These are phyloP conservation scores for Neria commutata DNA, from an alignment of 2,888 invertebrate genomes.

Conservation along the genomic window DNA sequence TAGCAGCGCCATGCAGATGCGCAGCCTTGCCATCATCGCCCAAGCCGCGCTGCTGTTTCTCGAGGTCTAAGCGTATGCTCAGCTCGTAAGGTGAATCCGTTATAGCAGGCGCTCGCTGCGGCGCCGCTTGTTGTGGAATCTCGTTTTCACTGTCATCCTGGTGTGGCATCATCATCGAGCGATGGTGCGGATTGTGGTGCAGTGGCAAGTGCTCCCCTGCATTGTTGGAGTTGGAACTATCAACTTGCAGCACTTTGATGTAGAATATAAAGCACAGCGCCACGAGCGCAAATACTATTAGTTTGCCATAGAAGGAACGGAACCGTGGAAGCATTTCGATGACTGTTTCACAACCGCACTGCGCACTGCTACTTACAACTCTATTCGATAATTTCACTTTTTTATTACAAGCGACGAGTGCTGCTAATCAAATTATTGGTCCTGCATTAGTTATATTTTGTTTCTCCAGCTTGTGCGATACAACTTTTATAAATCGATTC, in stretches of 20 bases:
- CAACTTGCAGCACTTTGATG: constrained; percentile 49
- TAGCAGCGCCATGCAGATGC: constrained; percentile 70
- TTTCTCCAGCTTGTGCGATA: too few species aligned
- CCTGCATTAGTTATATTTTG: too few species aligned
- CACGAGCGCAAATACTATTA: constrained; percentile 55
- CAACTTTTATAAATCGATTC: too few species aligned
- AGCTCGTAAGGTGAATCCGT: constrained; percentile 45
- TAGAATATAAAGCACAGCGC: constrained; percentile 56
- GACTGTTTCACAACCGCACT: too few species aligned
- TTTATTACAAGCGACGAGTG: too few species aligned
- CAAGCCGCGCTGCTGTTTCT: constrained; percentile 70
- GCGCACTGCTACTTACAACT: too few species aligned
- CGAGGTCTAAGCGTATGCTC: constrained; percentile 68
- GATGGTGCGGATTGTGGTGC: constrained; percentile 22
- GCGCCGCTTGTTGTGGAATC: constrained; percentile 29
- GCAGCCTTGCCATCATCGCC: constrained; percentile 77
- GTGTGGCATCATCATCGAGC: constrained; percentile 19
- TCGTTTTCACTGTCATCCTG: constrained; percentile 40
- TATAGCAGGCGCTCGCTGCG: constrained; percentile 20
- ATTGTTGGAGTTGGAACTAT: constrained; percentile 11
- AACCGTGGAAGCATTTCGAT: constrained; percentile 57
- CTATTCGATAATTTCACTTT: too few species aligned
- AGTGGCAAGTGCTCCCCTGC: constrained; percentile 10
- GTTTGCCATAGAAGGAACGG: constrained; percentile 59
- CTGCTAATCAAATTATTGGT: too few species aligned